Evolutionary conservation across 2,888 invertebrate genomes (phyloP).

Genomic region (Drepanosiphum platanoidis): DNA sequence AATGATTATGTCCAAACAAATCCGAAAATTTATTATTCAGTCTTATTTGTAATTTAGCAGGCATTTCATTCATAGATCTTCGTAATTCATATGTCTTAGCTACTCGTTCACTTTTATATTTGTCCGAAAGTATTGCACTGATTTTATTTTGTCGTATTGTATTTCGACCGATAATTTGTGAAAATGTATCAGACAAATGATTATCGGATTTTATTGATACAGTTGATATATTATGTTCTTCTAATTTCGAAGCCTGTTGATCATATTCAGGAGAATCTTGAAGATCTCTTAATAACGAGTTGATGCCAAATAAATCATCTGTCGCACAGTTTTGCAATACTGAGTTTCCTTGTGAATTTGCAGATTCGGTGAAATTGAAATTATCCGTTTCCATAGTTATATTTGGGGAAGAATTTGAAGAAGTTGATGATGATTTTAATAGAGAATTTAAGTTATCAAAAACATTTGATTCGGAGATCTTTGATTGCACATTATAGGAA

Average conservation of each 20-base stretch:
- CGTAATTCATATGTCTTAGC: slow-evolving; percentile 64
- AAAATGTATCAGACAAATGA: background rate
- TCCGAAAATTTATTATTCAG: slow-evolving; percentile 63
- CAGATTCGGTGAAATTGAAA: background rate
- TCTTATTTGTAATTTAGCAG: slow-evolving; percentile 59
- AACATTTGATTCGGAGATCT: slow-evolving; percentile 42
- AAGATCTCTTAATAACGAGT: slow-evolving; percentile 51
- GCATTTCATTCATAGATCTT: slow-evolving; percentile 62
- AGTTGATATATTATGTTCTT: slow-evolving; percentile 13
- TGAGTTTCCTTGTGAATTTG: background rate
- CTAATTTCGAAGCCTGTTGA: slow-evolving; percentile 4
- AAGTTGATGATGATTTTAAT: slow-evolving; percentile 16
- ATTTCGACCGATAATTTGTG: slow-evolving; percentile 14
- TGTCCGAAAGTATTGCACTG: slow-evolving; percentile 40
- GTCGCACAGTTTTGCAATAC: background rate
- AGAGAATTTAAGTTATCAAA: slow-evolving; percentile 29
- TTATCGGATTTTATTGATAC: slow-evolving; percentile 20
- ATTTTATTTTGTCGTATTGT: slow-evolving; percentile 17
- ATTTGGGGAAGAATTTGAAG: slow-evolving; percentile 5
- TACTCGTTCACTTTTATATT: slow-evolving; percentile 63
- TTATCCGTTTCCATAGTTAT: slow-evolving; percentile 17
- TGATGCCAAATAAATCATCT: slow-evolving; percentile 13
- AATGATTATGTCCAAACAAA: slow-evolving; percentile 64
- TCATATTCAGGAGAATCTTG: slow-evolving; percentile 56
- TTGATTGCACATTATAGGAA: background rate